A percentile compares a stretch with the other conserved stretches of the same genome.
phyloP scores from a whole-genome alignment of 2,888 invertebrate genomes.

The Muschampia plurimacula region DNA sequence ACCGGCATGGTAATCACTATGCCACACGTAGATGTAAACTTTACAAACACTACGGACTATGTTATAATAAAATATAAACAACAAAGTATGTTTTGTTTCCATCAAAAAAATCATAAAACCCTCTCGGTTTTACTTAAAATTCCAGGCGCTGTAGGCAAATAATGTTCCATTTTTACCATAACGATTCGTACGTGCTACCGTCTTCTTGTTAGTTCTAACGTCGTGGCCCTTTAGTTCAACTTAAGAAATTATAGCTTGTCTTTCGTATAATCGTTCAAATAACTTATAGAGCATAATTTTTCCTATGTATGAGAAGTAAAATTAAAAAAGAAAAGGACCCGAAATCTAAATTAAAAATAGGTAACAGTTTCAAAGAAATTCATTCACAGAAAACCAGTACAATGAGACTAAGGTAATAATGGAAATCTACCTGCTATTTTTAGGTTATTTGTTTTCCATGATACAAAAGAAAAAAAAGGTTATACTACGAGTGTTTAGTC shows the following conservation, averaged over 20 bases:
- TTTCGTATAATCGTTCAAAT: neutral
- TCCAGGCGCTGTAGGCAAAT: conserved; percentile 3
- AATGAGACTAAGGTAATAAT: neutral
- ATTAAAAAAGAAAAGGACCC: too few species aligned
- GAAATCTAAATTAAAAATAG: too few species aligned
- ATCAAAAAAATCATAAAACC: neutral
- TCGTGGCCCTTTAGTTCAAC: neutral
- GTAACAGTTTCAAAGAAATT: too few species aligned
- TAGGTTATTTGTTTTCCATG: neutral
- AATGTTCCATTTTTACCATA: conserved; percentile 21
- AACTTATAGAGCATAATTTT: neutral
- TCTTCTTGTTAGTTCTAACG: neutral
- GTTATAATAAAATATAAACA: too few species aligned
- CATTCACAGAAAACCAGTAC: neutral
- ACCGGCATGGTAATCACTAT: too few species aligned
- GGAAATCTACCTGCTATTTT: neutral
- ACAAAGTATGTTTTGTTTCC: neutral
- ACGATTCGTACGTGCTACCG: conserved; percentile 16
- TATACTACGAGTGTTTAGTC: too few species aligned
- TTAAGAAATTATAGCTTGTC: neutral
- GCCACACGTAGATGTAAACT: too few species aligned
- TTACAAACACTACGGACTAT: too few species aligned
- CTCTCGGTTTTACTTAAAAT: neutral
- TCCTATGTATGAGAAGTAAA: neutral
- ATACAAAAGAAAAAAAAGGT: neutral